These are phyloP conservation scores for Misgurnus mizolepis DNA, from an alignment of 2,113 vertebrate genomes.

Conservation along the genomic window DNA sequence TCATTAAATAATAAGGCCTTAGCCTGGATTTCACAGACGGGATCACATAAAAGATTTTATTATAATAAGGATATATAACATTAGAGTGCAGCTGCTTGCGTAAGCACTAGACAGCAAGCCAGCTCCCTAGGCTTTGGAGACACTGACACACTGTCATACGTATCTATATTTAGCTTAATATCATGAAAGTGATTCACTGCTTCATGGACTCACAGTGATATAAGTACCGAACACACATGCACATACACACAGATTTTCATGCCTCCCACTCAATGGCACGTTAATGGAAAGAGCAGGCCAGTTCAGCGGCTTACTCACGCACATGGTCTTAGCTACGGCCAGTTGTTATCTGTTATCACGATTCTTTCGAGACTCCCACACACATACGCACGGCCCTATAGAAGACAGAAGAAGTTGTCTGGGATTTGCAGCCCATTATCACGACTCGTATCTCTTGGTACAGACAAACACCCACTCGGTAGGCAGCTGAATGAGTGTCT, in stretches of 20 bases:
- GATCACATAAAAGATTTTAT: too few species aligned
- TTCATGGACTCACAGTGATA: background rate
- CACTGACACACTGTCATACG: background rate
- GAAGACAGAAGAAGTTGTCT: slow-evolving; percentile 25
- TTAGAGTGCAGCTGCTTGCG: background rate
- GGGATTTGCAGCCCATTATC: slow-evolving; percentile 43
- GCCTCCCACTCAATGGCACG: slow-evolving; percentile 37
- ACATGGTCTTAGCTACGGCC: slow-evolving; percentile 18
- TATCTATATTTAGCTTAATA: background rate
- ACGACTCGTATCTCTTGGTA: slow-evolving; percentile 41
- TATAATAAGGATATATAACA: too few species aligned
- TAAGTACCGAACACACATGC: slow-evolving; percentile 5
- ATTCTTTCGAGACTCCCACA: slow-evolving; percentile 38
- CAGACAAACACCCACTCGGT: slow-evolving; percentile 5
- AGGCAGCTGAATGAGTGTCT: slow-evolving; percentile 27
- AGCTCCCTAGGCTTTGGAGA: background rate
- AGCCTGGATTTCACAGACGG: too few species aligned
- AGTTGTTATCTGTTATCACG: slow-evolving; percentile 49
- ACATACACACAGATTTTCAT: slow-evolving; percentile 41
- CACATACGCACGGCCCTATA: slow-evolving; percentile 24
- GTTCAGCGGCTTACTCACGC: slow-evolving; percentile 43
- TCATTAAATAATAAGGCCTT: too few species aligned
- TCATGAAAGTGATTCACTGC: too few species aligned
- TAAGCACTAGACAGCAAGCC: background rate
- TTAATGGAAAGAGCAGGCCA: slow-evolving; percentile 48